These are phyloP conservation scores for Chaenocephalus aceratus DNA, from an alignment of 2,113 vertebrate species.

Conservation along the genomic window DNA sequence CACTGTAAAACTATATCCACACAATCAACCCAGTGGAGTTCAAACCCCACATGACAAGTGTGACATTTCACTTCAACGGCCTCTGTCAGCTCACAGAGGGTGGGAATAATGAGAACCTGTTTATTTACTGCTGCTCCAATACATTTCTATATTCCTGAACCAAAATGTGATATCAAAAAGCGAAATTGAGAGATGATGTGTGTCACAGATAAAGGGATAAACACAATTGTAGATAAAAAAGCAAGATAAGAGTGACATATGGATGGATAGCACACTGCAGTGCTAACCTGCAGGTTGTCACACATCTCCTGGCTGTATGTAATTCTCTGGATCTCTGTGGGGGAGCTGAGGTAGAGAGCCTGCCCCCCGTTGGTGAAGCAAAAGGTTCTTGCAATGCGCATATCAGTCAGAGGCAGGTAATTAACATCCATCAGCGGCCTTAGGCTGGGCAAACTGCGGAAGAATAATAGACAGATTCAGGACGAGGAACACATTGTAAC, in stretches of 20 bases:
- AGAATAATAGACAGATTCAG: conserved; percentile 34
- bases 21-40: conserved; percentile 53
- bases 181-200: neutral
- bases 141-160: neutral
- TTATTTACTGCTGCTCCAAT: conserved; percentile 13
- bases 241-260: neutral
- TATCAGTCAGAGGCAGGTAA: conserved; percentile 95
- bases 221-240: neutral
- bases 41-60: conserved; percentile 61
- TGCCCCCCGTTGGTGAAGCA: conserved; percentile 97
- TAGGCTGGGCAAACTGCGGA: conserved; percentile 93
- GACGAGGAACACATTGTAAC: neutral
- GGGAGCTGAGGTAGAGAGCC: conserved; percentile 96
- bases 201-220: neutral
- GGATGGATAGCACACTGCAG: neutral
- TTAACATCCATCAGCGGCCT: conserved; percentile 95
- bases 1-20: neutral
- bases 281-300: conserved; percentile 93
- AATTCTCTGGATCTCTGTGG: conserved; percentile 97
- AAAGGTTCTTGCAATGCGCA: conserved; percentile 98
- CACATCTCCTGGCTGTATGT: conserved; percentile 99
- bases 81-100: conserved; percentile 18
- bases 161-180: neutral
- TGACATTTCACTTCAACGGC: conserved; percentile 68
- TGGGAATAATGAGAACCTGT: conserved; percentile 5